Evolutionary conservation across 2,797 vertebrate genomes (phyloP), one percentile per base, ranked within the genome.

Genomic region (Lutjanus campechanus): DNA sequence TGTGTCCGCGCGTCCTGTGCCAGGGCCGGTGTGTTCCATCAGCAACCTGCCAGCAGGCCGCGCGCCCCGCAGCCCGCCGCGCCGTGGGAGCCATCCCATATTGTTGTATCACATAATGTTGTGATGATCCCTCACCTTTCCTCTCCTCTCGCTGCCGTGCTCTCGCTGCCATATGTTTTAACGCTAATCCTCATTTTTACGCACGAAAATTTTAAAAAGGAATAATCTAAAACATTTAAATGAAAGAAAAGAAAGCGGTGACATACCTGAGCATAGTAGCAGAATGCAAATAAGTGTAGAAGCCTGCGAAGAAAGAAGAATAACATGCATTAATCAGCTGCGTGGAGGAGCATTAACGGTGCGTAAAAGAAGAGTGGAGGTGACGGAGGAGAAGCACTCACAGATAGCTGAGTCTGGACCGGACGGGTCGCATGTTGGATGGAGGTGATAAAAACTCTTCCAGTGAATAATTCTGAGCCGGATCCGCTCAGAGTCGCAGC

Each of bases 201-300:
- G 4, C 22, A 13, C 29, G 4, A 4, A 9, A 25, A 36, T 36
- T 22, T 36, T 16, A 36, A 40, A 29, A 49, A 44, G 1, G 8
- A 0, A 16, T 20, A 3, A 7, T 44, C 43, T 8, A 77, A n/a
- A 11, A 50, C 2, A 67, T 22, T 36, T 3, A 36, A 19, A 7
- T 29, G 2, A 40, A 55, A 43, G 0, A 73, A 68, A 76, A 5
- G 3, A 56, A 72, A 67, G 11, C 3, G 54, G 56, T 20, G 73
- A 90, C 97, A 90, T 97, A 99, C 98, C 98, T 98, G 97, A 94
- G 97, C 97, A 92, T 96, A 97, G 93, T 96, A 96, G 95, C 96
- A 98, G 90, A 99, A 95, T 41, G 96, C 95, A 92, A 98, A 96
- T 90, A 98, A 95, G 95, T 98, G 97, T 90, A 99, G 95, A 87